Base-by-base conservation (phyloP, 2,797 vertebrate genomes). In the Meda fulgida region DNA sequence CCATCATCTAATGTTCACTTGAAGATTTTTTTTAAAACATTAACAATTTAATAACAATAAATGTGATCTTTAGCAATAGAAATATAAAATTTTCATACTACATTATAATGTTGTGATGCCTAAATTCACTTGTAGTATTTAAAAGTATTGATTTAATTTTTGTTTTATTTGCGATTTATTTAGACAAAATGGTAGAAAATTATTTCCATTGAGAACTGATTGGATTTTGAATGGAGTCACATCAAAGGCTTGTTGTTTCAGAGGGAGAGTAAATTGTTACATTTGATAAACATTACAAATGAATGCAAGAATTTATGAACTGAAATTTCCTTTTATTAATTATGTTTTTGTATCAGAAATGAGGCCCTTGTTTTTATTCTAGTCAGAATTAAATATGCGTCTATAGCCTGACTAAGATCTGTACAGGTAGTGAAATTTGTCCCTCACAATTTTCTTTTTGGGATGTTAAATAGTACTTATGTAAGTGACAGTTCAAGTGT, bases 401-500 rank as follows among this genome's bases (percentile, higher is more conserved):
- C 19, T 67, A 51, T 67, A 51, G 11, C 43, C 13, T 51, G 43
- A 34, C 43, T 80, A 80, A n/a, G 29, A 13, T 80, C 29, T 19
- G 1, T 55, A 11, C n/a, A 29, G n/a, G 5, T 29, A 7, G 26
- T 11, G 11, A 67, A 55, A 23, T 66, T 67, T 34, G 29, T 48
- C 29, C 46, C 34, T 29, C 58, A 58, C 9, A 58, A 38, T 72
- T 72, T 11, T 18, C n/a, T 23, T 73, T 31, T 69, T 40, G 16
- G 11, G 6, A 38, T 40, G 23, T 78, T 29, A 63, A 63, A 63
- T 43, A 63, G 1, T 23, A 55, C 36, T 55, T 40, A 11, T 60
- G 5, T 31, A 66, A 79, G 40, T 84, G 66, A 4, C 8, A 76
- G 83, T 14, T 40, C 23, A 31, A 67, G 58, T 77, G 58, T 80